Evolutionary conservation across 2,888 invertebrate genomes (phyloP).

Genomic region (Drosophila anomelani): DNA sequence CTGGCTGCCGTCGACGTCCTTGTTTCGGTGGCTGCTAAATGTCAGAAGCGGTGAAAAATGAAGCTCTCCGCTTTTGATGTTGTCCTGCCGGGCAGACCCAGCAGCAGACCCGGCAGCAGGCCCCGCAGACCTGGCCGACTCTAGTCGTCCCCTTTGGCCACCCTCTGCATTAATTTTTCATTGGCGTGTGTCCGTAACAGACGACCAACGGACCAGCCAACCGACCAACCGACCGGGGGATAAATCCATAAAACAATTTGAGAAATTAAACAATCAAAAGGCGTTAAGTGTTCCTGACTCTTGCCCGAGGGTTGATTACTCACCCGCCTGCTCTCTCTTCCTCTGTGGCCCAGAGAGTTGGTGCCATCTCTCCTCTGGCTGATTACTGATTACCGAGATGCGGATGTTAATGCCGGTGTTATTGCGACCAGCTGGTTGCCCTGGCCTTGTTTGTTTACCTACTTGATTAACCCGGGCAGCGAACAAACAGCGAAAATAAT

Average conservation of each 20-base stretch:
- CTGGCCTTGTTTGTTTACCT: slow-evolving; percentile 67
- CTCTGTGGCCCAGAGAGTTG: slow-evolving; percentile 4
- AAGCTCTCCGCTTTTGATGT: slow-evolving; percentile 75
- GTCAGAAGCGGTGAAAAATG: slow-evolving; percentile 80
- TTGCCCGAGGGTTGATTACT: slow-evolving; percentile 37
- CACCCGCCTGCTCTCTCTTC: slow-evolving; percentile 3
- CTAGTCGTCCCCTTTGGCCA: slow-evolving; percentile 32
- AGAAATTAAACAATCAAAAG: slow-evolving; percentile 81
- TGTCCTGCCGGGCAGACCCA: slow-evolving; percentile 40
- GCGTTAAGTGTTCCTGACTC: slow-evolving; percentile 79
- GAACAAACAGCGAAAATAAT: slow-evolving; percentile 6
- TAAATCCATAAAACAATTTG: slow-evolving; percentile 81
- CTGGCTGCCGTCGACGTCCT: slow-evolving; percentile 50
- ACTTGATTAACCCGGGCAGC: slow-evolving; percentile 70
- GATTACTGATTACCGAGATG: slow-evolving; percentile 32
- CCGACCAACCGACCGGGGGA: slow-evolving; percentile 43
- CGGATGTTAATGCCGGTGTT: slow-evolving; percentile 25
- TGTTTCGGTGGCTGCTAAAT: slow-evolving; percentile 71
- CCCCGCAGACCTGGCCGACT: not conserved
- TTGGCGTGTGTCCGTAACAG: slow-evolving; percentile 68
- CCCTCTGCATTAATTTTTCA: slow-evolving; percentile 77
- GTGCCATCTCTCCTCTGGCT: slow-evolving; percentile 13
- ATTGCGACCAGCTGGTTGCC: slow-evolving; percentile 47
- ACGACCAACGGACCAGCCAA: slow-evolving; percentile 6
- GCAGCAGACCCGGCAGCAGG: not conserved